Conservation (phyloP, 2,797 vertebrate genomes). For the Picus viridis region DNA sequence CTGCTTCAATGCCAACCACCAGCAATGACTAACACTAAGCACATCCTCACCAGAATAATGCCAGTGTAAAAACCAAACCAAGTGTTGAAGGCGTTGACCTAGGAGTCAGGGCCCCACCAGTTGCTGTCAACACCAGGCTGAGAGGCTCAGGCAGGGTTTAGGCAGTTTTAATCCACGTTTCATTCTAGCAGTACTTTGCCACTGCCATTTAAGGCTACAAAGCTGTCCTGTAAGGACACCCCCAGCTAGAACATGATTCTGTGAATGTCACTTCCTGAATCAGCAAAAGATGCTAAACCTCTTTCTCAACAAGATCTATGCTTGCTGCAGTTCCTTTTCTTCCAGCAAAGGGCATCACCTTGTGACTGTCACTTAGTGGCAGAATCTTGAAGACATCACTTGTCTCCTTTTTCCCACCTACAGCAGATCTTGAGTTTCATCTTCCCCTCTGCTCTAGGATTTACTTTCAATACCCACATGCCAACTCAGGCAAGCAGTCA, state of each 20-base stretch:
- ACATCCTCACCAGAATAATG: neutral
- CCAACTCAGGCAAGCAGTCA: neutral
- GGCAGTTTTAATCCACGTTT: neutral
- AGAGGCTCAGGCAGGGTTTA: neutral
- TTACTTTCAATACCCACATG: neutral
- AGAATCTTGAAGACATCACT: accelerated
- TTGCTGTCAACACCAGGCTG: neutral
- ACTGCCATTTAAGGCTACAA: neutral
- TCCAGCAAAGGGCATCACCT: neutral
- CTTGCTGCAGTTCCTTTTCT: neutral
- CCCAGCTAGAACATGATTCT: neutral
- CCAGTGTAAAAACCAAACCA: neutral
- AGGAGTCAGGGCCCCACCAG: neutral
- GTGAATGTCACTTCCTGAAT: neutral
- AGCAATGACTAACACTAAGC: neutral
- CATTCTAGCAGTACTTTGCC: neutral
- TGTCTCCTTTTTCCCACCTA: neutral
- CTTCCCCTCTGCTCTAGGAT: neutral
- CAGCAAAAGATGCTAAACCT: neutral
- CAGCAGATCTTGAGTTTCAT: neutral
- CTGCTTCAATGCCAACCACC: accelerated
- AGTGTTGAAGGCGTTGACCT: neutral
- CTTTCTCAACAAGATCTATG: neutral
- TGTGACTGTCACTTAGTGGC: neutral
- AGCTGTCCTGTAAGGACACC: neutral